Evolutionary conservation across 1,140 invertebrate genomes (phyloP).

Genomic region (Brachionus rotundiformis): DNA sequence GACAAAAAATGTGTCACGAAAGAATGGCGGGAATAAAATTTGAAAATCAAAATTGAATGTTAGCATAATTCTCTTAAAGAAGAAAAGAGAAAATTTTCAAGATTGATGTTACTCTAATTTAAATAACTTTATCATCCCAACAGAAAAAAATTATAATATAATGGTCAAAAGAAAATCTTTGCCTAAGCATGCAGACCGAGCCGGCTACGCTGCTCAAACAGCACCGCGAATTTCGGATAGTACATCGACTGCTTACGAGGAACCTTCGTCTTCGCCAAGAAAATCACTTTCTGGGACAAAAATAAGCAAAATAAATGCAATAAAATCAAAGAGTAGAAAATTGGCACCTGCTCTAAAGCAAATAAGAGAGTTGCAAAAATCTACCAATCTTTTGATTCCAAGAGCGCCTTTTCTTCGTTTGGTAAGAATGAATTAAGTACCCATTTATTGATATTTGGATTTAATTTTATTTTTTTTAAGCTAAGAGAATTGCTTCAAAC

Average conservation of each 20-base stretch:
- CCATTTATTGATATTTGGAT: background rate
- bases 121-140: too few relatives aligned
- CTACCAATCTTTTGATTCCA: conserved; percentile 50
- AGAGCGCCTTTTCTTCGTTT: conserved; percentile 44
- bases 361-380: conserved; percentile 35
- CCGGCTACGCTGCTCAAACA: conserved; percentile 27
- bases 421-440: background rate
- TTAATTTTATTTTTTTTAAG: background rate
- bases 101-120: too few relatives aligned
- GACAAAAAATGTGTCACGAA: too few relatives aligned
- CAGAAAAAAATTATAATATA: background rate
- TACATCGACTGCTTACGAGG: background rate
- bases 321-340: background rate
- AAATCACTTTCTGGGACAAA: background rate
- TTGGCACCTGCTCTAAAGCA: background rate
- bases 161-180: conserved; percentile 51
- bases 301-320: background rate
- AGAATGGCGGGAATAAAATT: too few relatives aligned
- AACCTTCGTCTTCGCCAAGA: background rate
- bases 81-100: background rate
- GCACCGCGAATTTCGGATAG: background rate
- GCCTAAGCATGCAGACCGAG: conserved; percentile 12
- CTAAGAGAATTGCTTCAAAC: background rate
- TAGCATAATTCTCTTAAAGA: too few relatives aligned
- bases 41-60: too few relatives aligned